Conservation (phyloP, 2,888 invertebrate genomes). For the Hyalella azteca region DNA sequence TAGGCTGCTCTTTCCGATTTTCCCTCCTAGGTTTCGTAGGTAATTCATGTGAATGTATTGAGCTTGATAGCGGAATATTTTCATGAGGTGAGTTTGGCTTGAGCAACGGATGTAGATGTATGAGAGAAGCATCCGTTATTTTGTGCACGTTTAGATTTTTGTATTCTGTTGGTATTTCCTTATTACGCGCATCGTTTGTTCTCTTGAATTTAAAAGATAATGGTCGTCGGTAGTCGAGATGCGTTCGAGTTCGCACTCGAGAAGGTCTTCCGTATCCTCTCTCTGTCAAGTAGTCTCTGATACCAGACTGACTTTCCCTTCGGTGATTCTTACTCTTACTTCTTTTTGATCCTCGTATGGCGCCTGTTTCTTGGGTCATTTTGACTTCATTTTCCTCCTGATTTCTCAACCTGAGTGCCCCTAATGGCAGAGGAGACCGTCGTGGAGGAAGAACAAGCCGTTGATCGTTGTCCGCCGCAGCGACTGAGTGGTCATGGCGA, state of each 20-base stretch:
- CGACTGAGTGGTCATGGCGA: background rate
- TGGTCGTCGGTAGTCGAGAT: conserved; percentile 52
- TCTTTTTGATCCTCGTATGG: background rate
- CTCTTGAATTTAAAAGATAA: conserved; percentile 53
- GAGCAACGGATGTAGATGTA: background rate
- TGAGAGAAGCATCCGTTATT: background rate
- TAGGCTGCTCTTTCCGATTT: background rate
- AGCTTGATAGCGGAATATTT: background rate
- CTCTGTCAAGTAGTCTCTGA: background rate
- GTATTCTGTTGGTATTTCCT: background rate
- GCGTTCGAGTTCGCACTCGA: conserved; percentile 32
- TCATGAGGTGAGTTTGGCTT: background rate
- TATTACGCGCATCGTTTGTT: background rate
- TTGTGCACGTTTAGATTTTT: background rate
- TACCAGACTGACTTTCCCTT: background rate
- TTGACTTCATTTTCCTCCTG: conserved; percentile 35
- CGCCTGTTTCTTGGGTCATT: conserved; percentile 36
- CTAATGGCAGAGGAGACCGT: conserved; percentile 40
- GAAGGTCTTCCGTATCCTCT: background rate
- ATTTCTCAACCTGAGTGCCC: conserved; percentile 39
- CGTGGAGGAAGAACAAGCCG: background rate
- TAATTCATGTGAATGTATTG: background rate
- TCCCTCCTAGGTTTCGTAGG: background rate
- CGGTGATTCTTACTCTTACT: background rate
- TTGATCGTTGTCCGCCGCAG: background rate